phyloP scores from a whole-genome alignment of 2,113 vertebrate species.

The Callithrix jacchus region DNA sequence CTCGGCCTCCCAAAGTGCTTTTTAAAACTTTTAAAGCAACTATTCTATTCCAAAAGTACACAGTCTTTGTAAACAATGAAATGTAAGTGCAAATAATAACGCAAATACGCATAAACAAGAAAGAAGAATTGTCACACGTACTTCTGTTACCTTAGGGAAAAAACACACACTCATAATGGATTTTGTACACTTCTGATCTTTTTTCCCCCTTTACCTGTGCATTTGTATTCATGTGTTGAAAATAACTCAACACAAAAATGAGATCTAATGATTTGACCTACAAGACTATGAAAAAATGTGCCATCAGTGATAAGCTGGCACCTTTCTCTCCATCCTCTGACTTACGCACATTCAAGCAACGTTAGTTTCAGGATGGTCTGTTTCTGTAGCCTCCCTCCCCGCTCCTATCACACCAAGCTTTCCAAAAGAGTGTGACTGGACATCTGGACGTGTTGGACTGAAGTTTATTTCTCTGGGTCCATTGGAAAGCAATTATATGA shows the following conservation, averaged over 20 bases:
- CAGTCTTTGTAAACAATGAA: neutral
- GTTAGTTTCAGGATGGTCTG: slow-evolving; percentile 35
- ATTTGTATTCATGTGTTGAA: neutral
- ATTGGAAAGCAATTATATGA: neutral
- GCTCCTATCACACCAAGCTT: neutral
- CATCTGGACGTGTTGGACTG: slow-evolving; percentile 49
- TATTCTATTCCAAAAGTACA: neutral
- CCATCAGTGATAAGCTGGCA: slow-evolving; percentile 46
- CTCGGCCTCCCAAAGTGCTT: neutral
- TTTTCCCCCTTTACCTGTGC: neutral
- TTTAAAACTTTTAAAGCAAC: slow-evolving; percentile 25
- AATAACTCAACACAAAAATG: slow-evolving; percentile 17
- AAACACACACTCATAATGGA: neutral
- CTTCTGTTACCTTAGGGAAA: slow-evolving; percentile 19
- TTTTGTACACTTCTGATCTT: neutral
- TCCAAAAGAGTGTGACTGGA: neutral
- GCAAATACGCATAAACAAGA: neutral
- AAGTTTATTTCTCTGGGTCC: neutral
- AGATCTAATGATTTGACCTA: slow-evolving; percentile 19
- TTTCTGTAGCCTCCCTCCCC: neutral
- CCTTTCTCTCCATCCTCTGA: slow-evolving; percentile 60
- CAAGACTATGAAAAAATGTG: slow-evolving; percentile 31
- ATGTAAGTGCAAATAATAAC: neutral
- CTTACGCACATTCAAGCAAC: slow-evolving; percentile 49
- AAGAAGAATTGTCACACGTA: neutral